phyloP scores from a whole-genome alignment of 1,140 invertebrate genomes.

The Lordiphosa stackelbergi region DNA sequence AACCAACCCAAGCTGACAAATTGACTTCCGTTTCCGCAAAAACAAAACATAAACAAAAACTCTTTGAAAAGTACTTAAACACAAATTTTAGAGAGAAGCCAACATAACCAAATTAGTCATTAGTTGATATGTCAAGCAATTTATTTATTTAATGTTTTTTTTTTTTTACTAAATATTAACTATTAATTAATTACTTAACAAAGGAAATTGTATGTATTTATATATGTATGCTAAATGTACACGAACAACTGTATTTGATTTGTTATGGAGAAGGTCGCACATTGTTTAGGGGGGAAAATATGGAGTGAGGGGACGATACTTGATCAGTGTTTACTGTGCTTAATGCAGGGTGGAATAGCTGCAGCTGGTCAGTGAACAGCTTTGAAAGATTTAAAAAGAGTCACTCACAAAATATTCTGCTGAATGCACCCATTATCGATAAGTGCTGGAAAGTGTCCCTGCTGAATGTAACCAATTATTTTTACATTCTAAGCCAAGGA shows the following conservation, averaged over 20 bases:
- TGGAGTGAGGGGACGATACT: not conserved
- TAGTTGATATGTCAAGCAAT: conserved; percentile 63
- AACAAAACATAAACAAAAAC: conserved; percentile 13
- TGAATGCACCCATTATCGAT: no score
- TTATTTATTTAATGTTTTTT: conserved; percentile 50
- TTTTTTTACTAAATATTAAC: conserved; percentile 40
- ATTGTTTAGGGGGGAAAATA: not conserved
- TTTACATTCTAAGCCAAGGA: no score
- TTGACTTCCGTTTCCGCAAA: conserved; percentile 73
- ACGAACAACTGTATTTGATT: not conserved
- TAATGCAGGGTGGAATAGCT: no score
- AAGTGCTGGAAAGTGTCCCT: no score
- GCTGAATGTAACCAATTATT: no score
- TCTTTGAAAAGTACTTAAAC: conserved; percentile 33
- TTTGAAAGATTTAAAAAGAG: no score
- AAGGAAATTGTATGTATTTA: conserved; percentile 14
- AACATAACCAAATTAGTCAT: conserved; percentile 76
- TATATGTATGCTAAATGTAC: conserved; percentile 22
- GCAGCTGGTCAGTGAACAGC: no score
- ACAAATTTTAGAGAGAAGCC: conserved; percentile 38
- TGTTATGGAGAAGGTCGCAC: conserved; percentile 9
- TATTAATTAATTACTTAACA: conserved; percentile 41
- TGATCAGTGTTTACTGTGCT: no score
- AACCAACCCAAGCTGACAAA: conserved; percentile 57
- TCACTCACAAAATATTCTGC: no score